Evolutionary conservation across 2,797 vertebrate species (phyloP).

Genomic region (Rhynchotus rufescens): DNA sequence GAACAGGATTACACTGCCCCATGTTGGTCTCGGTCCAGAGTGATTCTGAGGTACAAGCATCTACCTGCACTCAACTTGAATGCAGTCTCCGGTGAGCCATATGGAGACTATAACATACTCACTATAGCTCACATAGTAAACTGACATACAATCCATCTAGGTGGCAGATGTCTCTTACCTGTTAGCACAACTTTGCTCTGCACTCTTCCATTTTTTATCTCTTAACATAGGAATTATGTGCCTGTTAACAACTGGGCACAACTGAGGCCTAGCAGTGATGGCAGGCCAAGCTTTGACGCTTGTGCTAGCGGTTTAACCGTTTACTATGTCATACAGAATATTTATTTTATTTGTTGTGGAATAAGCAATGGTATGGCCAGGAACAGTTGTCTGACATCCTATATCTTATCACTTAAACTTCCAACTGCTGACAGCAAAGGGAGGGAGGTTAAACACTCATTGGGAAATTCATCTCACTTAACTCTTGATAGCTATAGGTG

Average conservation of each 20-base stretch:
- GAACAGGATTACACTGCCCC: background rate
- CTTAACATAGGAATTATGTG: background rate
- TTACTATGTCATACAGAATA: background rate
- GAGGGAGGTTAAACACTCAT: background rate
- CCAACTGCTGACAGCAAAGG: background rate
- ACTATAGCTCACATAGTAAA: background rate
- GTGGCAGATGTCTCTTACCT: background rate
- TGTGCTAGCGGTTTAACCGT: background rate
- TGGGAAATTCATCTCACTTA: background rate
- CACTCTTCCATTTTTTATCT: background rate
- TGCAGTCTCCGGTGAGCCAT: background rate
- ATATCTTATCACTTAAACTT: background rate
- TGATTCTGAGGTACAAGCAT: background rate
- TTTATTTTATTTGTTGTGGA: background rate
- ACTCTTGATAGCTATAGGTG: background rate
- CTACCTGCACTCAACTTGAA: background rate
- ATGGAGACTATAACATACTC: background rate
- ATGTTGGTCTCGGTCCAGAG: background rate
- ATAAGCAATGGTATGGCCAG: background rate
- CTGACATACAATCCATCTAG: accelerated
- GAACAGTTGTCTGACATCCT: background rate
- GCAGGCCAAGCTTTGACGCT: background rate
- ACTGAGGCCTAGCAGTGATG: background rate
- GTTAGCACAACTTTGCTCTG: background rate
- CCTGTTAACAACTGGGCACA: background rate